phyloP scores from a whole-genome alignment of 64 coral and sea anemone species.

The Actinia equina region DNA sequence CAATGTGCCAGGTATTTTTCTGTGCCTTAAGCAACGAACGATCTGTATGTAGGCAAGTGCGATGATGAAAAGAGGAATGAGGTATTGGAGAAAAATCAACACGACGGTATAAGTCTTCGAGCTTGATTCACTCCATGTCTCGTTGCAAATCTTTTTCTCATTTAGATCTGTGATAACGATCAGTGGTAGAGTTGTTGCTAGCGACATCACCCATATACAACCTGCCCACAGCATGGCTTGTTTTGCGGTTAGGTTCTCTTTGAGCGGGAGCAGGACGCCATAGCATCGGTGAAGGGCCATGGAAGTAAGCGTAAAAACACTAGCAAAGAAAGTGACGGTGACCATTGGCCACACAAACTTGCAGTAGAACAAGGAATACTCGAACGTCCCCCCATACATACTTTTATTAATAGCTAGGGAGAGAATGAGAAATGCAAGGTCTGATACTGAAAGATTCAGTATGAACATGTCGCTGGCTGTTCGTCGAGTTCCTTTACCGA shows the following conservation, averaged over 20 bases:
- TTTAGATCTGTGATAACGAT: constrained; percentile 38
- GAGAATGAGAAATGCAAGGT: constrained; percentile 55
- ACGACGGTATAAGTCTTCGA: constrained; percentile 33
- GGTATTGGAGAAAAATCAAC: constrained; percentile 53
- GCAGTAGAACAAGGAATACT: constrained; percentile 49
- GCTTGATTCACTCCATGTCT: constrained; percentile 33
- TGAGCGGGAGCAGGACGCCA: constrained; percentile 45
- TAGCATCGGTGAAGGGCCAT: constrained; percentile 65
- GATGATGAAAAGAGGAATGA: constrained; percentile 37
- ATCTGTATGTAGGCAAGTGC: constrained; percentile 53
- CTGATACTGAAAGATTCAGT: constrained; percentile 59
- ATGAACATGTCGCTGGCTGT: constrained; percentile 68
- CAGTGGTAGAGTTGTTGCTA: constrained; percentile 20
- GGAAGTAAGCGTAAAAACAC: constrained; percentile 54
- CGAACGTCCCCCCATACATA: constrained; percentile 15
- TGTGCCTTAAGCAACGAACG: constrained; percentile 29
- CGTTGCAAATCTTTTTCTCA: constrained; percentile 27
- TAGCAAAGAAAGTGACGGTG: constrained; percentile 59
- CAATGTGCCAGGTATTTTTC: constrained; percentile 9
- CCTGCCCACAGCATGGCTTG: constrained; percentile 38
- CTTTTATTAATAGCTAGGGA: constrained; percentile 42
- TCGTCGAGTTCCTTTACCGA: constrained; percentile 35
- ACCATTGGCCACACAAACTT: constrained; percentile 51
- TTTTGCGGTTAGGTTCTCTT: constrained; percentile 27
- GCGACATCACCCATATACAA: constrained; percentile 45